Conservation (phyloP, 1,140 invertebrate species). For the Palaemon carinicauda region DNA sequence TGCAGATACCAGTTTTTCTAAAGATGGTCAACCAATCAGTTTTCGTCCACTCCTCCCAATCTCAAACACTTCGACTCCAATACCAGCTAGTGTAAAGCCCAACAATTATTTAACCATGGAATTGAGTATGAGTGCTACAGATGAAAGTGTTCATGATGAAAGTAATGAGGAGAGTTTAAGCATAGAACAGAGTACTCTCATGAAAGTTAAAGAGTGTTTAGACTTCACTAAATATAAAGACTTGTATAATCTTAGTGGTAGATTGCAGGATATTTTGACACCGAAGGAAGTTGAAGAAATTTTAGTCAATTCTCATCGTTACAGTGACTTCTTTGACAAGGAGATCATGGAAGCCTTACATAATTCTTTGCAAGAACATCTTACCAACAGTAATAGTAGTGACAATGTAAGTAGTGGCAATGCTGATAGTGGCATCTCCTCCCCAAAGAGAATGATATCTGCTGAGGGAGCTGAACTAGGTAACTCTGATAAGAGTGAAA, state of each 20-base stretch:
- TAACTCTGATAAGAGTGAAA: not conserved
- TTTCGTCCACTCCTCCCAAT: not conserved
- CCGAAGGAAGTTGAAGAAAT: slow-evolving; percentile 64
- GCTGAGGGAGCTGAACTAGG: slow-evolving; percentile 37
- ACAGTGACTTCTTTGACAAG: slow-evolving; percentile 62
- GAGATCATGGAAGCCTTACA: slow-evolving; percentile 63
- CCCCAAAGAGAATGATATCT: slow-evolving; percentile 36
- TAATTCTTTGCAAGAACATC: slow-evolving; percentile 54
- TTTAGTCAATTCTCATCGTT: slow-evolving; percentile 63
- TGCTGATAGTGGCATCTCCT: slow-evolving; percentile 49
- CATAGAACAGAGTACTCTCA: slow-evolving; percentile 61
- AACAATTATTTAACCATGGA: not conserved
- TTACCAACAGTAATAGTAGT: too few species aligned
- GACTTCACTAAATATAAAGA: slow-evolving; percentile 64
- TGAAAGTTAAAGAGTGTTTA: slow-evolving; percentile 62
- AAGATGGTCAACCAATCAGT: slow-evolving; percentile 4
- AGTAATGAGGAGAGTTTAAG: slow-evolving; percentile 49
- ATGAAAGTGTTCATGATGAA: slow-evolving; percentile 36
- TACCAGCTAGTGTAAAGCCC: slow-evolving; percentile 12
- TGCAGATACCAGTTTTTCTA: slow-evolving; percentile 26
- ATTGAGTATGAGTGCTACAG: slow-evolving; percentile 24
- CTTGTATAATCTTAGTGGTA: slow-evolving; percentile 63
- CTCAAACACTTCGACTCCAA: slow-evolving; percentile 54
- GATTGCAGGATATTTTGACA: slow-evolving; percentile 64
- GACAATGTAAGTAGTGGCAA: not conserved